Base-by-base conservation (phyloP, 1,140 invertebrate species). In the Bombus picipes region DNA sequence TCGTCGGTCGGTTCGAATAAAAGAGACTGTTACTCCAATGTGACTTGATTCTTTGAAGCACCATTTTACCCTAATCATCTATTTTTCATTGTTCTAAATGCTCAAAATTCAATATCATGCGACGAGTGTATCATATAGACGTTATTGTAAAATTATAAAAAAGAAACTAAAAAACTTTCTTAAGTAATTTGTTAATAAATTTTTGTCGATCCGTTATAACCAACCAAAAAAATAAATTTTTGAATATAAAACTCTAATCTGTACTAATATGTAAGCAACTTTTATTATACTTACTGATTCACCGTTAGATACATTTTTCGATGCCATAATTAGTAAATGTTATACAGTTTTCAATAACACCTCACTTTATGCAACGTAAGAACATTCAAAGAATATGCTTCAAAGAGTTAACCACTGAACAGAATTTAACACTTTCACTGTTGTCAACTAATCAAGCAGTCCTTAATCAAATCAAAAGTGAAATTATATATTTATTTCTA, bases 31-130 rank as follows among this genome's bases (percentile, higher is more conserved):
- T n/a, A 37, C 25, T 59, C 4, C n/a, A 9, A 72, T 18, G 57
- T 79, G 47, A 62, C 59, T 80, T 43, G 18, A 80, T 80, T 70
- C 76, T 85, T 80, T 73, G 68, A 72, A 80, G 57, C 68, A 37
- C 8, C 25, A n/a, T 47, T 53, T 34, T n/a, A 73, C 12, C 9
- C 8, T 34, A 9, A 28, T 47, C 6, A 39, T 28, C 15, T 3
- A 28, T 43, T 66, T 62, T 41, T 18, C 43, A 68, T 66, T 79
- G 25, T 22, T 28, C 34, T 25, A 28, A 9, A 57, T 72, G 10
- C 37, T 71, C 70, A 13, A n/a, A 25, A 70, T 37, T 34, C 32
- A 22, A 1, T 34, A 66, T 6, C 22, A 68, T 32, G 47, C 47
- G 47, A 53, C 1, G 18, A 53, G 18, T 18, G 5, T 66, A 15